Evolutionary conservation across 2,797 vertebrate species (phyloP), one percentile per base, ranked within the genome.

Genomic region (Threskiornis aethiopicus): DNA sequence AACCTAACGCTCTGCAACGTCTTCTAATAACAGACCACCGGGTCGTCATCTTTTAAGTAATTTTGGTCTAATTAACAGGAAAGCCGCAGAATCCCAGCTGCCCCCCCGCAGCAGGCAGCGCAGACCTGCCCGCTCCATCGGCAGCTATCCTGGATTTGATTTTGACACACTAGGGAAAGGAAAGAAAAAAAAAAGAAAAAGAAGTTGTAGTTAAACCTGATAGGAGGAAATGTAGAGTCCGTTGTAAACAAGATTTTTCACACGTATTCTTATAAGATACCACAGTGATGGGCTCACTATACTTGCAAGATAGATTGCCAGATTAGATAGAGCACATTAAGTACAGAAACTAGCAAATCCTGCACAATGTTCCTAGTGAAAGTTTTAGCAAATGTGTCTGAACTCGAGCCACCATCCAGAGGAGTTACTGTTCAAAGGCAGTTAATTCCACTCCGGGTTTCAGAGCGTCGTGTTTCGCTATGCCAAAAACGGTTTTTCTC

Each of bases 161-260:
- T 67, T 31, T 15, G 64, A 52, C 12, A 4, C 19, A 5, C 5
- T 5, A 29, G 16, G 55, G 42, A 79, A 85, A 78, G 17, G 18
- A 49, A 51, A 51, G 14, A 28, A 31, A 18, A 49, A 26, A 54
- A 31, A 75, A 55, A 47, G 41, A 33, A 21, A 29, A 71, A 79
- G 21, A 54, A 66, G 13, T 6, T 28, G 42, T 22, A 58, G 61
- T 44, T 57, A n/a, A 75, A 83, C 16, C 54, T 4, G 41, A 73
- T 4, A 39, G 75, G 58, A 94, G 91, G 95, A 96, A 91, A 93
- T 0, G 22, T 9, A 13, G 71, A 90, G 93, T 65, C 79, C 10
- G 24, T 70, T 93, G 87, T 95, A 88, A 96, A 87, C 79, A 95
- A 76, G 72, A 47, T 84, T 91, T 91, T 95, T 94, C 94, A 88